Percentiles rank a stretch among this genome's conserved stretches.
These are phyloP conservation scores for Falco punctatus DNA, from an alignment of 2,113 vertebrate species.

Conservation along the genomic window DNA sequence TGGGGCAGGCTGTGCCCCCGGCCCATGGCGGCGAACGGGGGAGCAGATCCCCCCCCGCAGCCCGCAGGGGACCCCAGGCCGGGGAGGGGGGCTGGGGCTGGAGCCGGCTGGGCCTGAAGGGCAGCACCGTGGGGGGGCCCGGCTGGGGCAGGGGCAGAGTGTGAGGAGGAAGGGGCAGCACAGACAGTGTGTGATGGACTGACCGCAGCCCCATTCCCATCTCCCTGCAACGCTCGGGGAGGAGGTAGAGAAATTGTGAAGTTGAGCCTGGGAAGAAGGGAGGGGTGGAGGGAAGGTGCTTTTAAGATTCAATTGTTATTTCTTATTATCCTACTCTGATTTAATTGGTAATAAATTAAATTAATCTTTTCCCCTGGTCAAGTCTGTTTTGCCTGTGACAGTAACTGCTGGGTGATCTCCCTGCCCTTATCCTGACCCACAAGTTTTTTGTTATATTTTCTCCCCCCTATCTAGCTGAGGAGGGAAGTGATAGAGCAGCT, in stretches of 20 bases:
- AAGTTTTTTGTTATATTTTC: not conserved
- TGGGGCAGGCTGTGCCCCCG: not conserved
- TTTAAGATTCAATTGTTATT: not conserved
- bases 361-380: not conserved
- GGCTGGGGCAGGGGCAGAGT: not conserved
- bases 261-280: not conserved
- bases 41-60: too few species aligned
- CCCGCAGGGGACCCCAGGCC: too few species aligned
- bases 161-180: not conserved
- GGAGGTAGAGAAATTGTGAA: not conserved
- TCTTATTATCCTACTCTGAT: not conserved
- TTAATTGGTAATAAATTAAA: not conserved
- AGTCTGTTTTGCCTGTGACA: not conserved
- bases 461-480: not conserved
- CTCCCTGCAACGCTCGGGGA: not conserved
- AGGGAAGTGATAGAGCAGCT: not conserved
- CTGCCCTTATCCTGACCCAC: not conserved
- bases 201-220: not conserved
- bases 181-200: not conserved
- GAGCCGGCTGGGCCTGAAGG: too few species aligned
- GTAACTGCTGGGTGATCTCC: not conserved
- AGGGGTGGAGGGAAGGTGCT: not conserved
- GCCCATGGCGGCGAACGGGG: too few species aligned
- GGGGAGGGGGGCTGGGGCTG: too few species aligned
- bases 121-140: not conserved